Evolutionary conservation across 1,140 invertebrate genomes (phyloP).

Genomic region (Aphaenogaster ashmeadi): DNA sequence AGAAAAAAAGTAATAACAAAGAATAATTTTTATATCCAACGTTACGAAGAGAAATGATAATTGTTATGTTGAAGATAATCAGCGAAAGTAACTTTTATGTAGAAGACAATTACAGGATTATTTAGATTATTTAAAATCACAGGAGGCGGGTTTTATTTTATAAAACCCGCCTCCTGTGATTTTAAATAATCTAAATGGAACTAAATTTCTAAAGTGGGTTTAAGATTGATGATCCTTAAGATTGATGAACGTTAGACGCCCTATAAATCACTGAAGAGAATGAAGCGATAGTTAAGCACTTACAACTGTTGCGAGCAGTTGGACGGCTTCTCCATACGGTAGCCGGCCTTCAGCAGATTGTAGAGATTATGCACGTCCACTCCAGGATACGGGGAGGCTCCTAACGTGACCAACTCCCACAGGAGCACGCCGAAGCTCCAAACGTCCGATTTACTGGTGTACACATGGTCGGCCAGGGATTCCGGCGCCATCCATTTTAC

Average conservation of each 20-base stretch:
- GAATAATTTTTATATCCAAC: not conserved
- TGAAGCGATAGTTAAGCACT: slow-evolving; percentile 78
- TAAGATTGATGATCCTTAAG: slow-evolving; percentile 4
- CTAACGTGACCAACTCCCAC: slow-evolving; percentile 96
- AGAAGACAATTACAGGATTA: too few relatives aligned
- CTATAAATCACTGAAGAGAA: not conserved
- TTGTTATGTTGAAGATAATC: not conserved
- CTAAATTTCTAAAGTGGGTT: not conserved
- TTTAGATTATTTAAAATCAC: too few relatives aligned
- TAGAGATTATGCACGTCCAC: slow-evolving; percentile 93
- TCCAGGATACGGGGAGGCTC: slow-evolving; percentile 93
- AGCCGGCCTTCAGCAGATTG: slow-evolving; percentile 92
- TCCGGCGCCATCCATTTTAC: slow-evolving; percentile 96
- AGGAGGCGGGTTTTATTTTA: not conserved
- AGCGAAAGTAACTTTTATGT: not conserved
- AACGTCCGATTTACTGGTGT: slow-evolving; percentile 96
- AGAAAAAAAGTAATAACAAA: not conserved
- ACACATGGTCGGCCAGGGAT: slow-evolving; percentile 94
- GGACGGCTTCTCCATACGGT: slow-evolving; percentile 94
- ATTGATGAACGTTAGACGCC: not conserved
- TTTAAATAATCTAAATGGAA: not conserved
- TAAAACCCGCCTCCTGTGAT: too few relatives aligned
- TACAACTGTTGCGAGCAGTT: slow-evolving; percentile 94
- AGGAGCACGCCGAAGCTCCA: slow-evolving; percentile 96
- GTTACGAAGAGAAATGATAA: not conserved